phyloP scores from a whole-genome alignment of 2,888 invertebrate genomes.

The Drosophila longiperda region DNA sequence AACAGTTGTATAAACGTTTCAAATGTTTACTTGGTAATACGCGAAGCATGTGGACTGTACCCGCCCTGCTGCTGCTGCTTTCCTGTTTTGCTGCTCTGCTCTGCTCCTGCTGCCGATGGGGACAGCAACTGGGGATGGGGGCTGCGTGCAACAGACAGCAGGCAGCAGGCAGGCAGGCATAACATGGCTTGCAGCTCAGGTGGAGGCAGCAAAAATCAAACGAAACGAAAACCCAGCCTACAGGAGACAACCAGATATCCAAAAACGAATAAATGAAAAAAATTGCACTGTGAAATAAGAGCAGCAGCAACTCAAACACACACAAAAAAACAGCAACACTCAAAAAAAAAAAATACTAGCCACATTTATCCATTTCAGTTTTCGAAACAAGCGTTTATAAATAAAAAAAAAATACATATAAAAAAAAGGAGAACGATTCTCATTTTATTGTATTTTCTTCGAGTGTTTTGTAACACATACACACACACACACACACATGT shows the following conservation, averaged over 20 bases:
- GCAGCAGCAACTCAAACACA: constrained; percentile 25
- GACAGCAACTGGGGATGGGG: constrained; percentile 2
- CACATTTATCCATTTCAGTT: not conserved
- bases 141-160: constrained; percentile 18
- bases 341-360: not conserved
- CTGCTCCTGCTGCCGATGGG: constrained; percentile 4
- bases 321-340: constrained; percentile 20
- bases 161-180: constrained; percentile 21
- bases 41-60: constrained; percentile 44
- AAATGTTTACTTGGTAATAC: constrained; percentile 74
- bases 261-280: constrained; percentile 69
- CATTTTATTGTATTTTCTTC: not conserved
- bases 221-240: constrained; percentile 49
- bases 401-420: too few relatives aligned
- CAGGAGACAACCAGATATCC: constrained; percentile 45
- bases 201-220: constrained; percentile 54
- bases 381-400: not conserved
- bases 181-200: constrained; percentile 21
- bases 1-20: constrained; percentile 79
- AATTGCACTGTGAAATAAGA: constrained; percentile 55
- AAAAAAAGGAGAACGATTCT: not conserved
- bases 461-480: not conserved
- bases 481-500: not conserved
- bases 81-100: too few relatives aligned
- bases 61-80: constrained; percentile 5